Percentiles rank a stretch among this genome's conserved stretches.
Evolutionary conservation across 2,888 invertebrate species (phyloP).

Genomic region (Bursaphelenchus okinawaensis): DNA sequence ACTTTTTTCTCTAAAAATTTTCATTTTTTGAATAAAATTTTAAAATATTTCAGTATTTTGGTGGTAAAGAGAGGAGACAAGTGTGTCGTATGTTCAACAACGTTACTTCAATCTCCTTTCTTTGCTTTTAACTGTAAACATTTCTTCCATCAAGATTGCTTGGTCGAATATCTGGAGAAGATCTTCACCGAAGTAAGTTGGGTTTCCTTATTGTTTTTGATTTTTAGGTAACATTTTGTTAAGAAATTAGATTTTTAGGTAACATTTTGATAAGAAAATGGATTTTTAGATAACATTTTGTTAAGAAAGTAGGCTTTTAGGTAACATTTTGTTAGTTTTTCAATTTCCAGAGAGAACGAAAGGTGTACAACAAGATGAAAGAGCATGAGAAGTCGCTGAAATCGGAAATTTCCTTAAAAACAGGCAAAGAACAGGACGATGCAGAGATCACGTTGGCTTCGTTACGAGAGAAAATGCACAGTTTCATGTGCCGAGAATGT

Average conservation of each 20-base stretch:
- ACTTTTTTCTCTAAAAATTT: background rate
- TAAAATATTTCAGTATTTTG: slow-evolving; percentile 59
- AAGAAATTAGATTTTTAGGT: background rate
- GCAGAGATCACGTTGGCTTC: background rate
- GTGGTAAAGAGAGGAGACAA: slow-evolving; percentile 73
- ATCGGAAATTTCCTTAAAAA: background rate
- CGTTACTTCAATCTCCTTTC: slow-evolving; percentile 78
- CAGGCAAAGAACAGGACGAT: background rate
- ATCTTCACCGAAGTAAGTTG: background rate
- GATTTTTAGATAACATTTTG: background rate
- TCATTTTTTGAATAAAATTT: too few relatives aligned
- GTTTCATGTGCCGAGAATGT: slow-evolving; percentile 5
- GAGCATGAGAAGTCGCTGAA: background rate
- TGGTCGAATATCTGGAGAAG: slow-evolving; percentile 58
- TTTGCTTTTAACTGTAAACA: slow-evolving; percentile 93
- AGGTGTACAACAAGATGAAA: background rate
- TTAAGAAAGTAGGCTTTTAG: background rate
- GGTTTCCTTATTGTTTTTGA: background rate
- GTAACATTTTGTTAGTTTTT: too few relatives aligned
- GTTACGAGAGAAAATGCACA: background rate
- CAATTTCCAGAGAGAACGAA: background rate
- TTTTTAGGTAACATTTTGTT: background rate
- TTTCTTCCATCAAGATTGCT: slow-evolving; percentile 86
- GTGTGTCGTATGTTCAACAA: slow-evolving; percentile 74
- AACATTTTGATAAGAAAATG: too few relatives aligned